Base-by-base conservation (phyloP, 2,113 vertebrate species). In the Calypte anna region DNA sequence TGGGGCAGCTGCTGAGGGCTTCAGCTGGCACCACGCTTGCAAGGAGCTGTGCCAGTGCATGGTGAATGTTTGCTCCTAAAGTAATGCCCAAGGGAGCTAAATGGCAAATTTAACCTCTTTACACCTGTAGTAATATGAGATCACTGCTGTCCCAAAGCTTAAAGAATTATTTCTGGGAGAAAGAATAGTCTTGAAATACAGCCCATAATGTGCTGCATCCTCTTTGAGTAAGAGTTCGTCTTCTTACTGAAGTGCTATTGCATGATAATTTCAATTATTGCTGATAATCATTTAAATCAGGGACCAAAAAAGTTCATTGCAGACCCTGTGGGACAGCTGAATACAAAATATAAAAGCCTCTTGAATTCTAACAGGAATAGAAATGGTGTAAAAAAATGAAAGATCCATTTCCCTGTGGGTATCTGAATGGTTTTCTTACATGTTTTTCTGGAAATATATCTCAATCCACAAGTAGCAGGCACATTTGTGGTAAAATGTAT, bases 221-320 rank as follows among this genome's bases (percentile, higher is more conserved):
- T 62, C 33, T 72, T 57, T 58, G 43, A 88, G 23, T 55, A 78
- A 44, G 58, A 36, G 36, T 57, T 74, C 51, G 33, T 31, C 44
- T 86, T 73, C 75, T 72, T 72, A 58, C 36, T 17, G 5, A 80
- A 86, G n/a, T 54, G 25, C 38, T 89, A 28, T 16, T 80, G 10
- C 25, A 83, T 86, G 59, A 83, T 36, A 90, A 90, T 83, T 67
- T 25, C 20, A 80, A 72, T 83, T 90, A 72, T 83, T 80, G 73
- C 31, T 80, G 53, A 62, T 83, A 76, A 93, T 91, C 30, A 19
- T 91, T 66, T 76, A 70, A 91, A 86, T 76, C 73, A 76, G 33
- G 48, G 36, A 63, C 54, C 86, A 38, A 76, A 95, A 15, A 40
- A 33, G 31, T 70, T 89, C 24, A 28, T 36, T 58, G 43, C 59